Evolutionary conservation across 2,888 invertebrate genomes (phyloP).

Genomic region (Ctenicera cuprea): DNA sequence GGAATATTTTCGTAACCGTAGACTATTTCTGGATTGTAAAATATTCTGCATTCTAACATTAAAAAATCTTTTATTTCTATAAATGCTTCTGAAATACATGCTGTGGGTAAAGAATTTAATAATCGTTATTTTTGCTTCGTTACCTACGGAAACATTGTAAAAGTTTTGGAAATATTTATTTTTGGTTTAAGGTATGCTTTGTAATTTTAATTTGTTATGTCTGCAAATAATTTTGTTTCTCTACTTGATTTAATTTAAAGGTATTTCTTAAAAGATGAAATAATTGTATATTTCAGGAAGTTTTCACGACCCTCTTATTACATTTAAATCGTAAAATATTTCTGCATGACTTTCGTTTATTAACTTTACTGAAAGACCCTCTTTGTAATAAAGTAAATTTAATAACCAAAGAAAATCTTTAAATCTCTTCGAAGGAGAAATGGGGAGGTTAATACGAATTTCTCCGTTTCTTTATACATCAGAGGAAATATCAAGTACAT

Average conservation of each 20-base stretch:
- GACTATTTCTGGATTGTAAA: too few relatives aligned
- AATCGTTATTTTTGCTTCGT: too few relatives aligned
- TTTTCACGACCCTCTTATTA: neutral
- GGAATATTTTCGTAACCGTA: too few relatives aligned
- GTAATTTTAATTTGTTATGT: too few relatives aligned
- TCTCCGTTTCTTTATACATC: neutral
- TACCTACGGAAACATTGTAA: too few relatives aligned
- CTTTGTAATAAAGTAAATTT: constrained; percentile 22
- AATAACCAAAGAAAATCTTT: constrained; percentile 16
- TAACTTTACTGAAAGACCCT: constrained; percentile 5
- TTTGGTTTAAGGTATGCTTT: too few relatives aligned
- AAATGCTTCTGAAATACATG: too few relatives aligned
- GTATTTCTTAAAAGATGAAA: neutral
- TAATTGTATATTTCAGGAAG: neutral
- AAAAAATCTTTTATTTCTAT: too few relatives aligned
- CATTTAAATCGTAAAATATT: constrained; percentile 14
- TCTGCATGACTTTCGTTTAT: constrained; percentile 20
- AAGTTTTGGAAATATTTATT: too few relatives aligned
- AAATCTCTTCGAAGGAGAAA: neutral
- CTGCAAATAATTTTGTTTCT: too few relatives aligned
- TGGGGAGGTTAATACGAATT: neutral
- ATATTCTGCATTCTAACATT: too few relatives aligned
- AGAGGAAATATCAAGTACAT: neutral
- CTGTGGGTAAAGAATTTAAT: too few relatives aligned
- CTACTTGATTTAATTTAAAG: neutral